Percentiles rank a stretch among this genome's conserved stretches.
Conservation (phyloP, 2,113 vertebrate genomes). For the Cryptotis parvus region DNA sequence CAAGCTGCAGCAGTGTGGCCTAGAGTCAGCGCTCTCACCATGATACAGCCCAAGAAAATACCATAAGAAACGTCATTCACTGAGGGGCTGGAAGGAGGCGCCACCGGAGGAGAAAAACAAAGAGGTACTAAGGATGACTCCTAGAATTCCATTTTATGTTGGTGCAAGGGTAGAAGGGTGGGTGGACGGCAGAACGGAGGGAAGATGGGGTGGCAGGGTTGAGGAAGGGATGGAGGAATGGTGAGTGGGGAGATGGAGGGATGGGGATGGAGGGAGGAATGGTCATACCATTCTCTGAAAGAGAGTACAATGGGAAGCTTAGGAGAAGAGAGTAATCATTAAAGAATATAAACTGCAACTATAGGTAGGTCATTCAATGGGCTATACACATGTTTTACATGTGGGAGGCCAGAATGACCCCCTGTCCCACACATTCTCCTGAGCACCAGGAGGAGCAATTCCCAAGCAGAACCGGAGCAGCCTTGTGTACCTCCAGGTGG, state of each 20-base stretch:
- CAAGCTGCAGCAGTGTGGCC: background rate
- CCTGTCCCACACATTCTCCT: too few species aligned
- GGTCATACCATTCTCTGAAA: background rate
- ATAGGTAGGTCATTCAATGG: too few species aligned
- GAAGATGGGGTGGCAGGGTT: background rate
- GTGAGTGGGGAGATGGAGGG: background rate
- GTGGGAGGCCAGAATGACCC: too few species aligned
- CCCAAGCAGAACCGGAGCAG: too few species aligned
- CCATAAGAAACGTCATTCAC: background rate
- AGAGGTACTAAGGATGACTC: background rate
- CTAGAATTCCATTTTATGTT: background rate
- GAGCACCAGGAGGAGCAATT: too few species aligned
- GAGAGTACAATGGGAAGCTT: background rate
- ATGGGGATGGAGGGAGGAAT: background rate
- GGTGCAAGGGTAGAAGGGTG: too few species aligned
- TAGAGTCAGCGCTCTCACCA: background rate
- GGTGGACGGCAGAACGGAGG: too few species aligned
- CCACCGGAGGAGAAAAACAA: background rate
- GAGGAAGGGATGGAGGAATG: background rate
- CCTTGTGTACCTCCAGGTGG: too few species aligned
- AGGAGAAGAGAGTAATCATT: background rate
- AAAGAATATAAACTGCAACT: background rate
- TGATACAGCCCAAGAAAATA: background rate
- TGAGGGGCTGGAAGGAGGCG: too few species aligned
- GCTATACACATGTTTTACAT: too few species aligned